These are phyloP conservation scores for Tichodroma muraria DNA, from an alignment of 2,113 vertebrate species.

Conservation along the genomic window DNA sequence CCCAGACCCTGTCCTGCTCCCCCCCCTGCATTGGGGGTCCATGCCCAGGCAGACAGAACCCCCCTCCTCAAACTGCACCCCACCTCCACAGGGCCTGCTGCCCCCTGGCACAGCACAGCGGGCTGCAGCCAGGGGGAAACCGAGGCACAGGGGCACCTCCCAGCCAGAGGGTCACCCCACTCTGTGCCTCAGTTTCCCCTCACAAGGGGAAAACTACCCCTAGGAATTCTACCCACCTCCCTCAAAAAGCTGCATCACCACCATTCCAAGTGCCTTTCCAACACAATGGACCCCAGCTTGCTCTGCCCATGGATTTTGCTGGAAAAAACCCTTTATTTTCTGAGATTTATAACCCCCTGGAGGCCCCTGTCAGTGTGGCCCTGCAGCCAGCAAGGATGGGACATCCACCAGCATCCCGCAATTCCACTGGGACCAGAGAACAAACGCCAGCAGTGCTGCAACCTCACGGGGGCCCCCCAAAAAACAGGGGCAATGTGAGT, in stretches of 20 bases:
- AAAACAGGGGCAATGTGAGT: accelerated
- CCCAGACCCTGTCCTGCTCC: neutral
- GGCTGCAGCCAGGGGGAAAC: neutral
- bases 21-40: too few relatives aligned
- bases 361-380: neutral
- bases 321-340: constrained; percentile 12
- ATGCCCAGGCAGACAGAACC: too few relatives aligned
- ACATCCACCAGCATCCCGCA: accelerated
- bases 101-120: accelerated
- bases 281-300: accelerated
- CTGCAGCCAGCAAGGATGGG: neutral
- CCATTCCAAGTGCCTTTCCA: accelerated
- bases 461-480: accelerated
- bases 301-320: neutral
- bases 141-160: neutral
- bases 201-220: too few relatives aligned
- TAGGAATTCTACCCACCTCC: neutral
- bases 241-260: accelerated
- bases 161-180: neutral
- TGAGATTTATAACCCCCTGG: neutral
- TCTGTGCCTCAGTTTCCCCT: neutral
- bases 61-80: neutral
- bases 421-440: neutral
- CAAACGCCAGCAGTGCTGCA: neutral
- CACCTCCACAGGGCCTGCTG: neutral